phyloP scores from a whole-genome alignment of 2,113 vertebrate species.

The human (Homo sapiens) region GRCh38 chr3:130678501-130679000 shows the following conservation, averaged over 20 bases:
- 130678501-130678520: not conserved
- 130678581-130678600: not conserved
- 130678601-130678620: not conserved
- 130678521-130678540: not conserved
- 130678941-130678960: slow-evolving; percentile 49
- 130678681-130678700: not conserved
- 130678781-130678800: not conserved
- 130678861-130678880: not conserved
- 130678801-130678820: not conserved
- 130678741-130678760: no score
- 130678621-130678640: not conserved
- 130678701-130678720: not conserved
- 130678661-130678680: not conserved
- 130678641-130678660: not conserved
- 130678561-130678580: not conserved
- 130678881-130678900: not conserved
- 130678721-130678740: not conserved
- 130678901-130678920: not conserved
- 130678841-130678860: not conserved
- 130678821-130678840: not conserved
- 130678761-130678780: not conserved
- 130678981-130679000: slow-evolving; percentile 58
- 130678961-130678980: slow-evolving; percentile 70
- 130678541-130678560: not conserved
- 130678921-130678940: slow-evolving; percentile 24